Percentiles rank a stretch among this genome's conserved stretches.
These are phyloP conservation scores for Sinocyclocheilus rhinocerous DNA, from an alignment of 2,113 vertebrate genomes.

Conservation along the genomic window DNA sequence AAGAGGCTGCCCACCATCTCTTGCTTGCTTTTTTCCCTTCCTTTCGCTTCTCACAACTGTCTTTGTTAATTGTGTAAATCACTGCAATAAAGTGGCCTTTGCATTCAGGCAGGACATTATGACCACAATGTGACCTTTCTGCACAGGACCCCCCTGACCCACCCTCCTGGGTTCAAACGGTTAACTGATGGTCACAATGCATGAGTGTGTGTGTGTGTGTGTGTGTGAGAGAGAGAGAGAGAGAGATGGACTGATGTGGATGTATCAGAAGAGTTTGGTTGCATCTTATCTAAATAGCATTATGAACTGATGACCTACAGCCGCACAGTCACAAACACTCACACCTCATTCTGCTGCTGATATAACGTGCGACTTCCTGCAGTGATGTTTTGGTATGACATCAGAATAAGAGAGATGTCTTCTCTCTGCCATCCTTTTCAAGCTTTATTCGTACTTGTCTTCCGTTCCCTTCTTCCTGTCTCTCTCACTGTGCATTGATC, in stretches of 20 bases:
- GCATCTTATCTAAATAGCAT: constrained; percentile 11
- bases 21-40: constrained; percentile 62
- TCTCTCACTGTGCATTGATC: constrained; percentile 23
- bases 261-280: neutral
- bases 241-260: constrained; percentile 58
- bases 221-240: constrained; percentile 43
- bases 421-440: constrained; percentile 28
- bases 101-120: constrained; percentile 78
- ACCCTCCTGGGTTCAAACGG: constrained; percentile 88
- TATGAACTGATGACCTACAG: constrained; percentile 16
- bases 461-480: constrained; percentile 11
- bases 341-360: neutral
- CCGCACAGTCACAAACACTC: neutral
- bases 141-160: constrained; percentile 87
- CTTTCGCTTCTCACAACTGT: constrained; percentile 77
- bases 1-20: constrained; percentile 69
- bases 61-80: constrained; percentile 91
- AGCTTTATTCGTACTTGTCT: constrained; percentile 19
- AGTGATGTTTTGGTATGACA: constrained; percentile 29
- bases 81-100: constrained; percentile 83
- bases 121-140: constrained; percentile 93
- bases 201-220: constrained; percentile 68
- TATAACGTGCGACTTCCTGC: neutral
- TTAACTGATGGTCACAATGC: constrained; percentile 91
- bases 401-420: constrained; percentile 40